A percentile compares a stretch with the other conserved stretches of the same genome.
Evolutionary conservation across 2,888 invertebrate species (phyloP).

Genomic region (Rhagonycha fulva): DNA sequence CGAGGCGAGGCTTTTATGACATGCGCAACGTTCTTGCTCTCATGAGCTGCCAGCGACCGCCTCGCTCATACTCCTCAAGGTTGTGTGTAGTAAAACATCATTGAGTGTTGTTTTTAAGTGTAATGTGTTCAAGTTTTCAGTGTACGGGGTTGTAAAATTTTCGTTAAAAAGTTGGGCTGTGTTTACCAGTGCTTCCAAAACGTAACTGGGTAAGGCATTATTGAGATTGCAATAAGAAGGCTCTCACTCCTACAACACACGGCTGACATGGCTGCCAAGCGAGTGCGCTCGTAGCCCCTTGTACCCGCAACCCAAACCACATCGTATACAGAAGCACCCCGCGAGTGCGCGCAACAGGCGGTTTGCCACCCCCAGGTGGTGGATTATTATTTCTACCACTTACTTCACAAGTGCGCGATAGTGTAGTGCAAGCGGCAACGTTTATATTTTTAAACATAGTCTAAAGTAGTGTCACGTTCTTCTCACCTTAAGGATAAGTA

Average conservation of each 20-base stretch:
- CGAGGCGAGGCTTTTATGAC: conserved; percentile 57
- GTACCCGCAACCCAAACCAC: conserved; percentile 31
- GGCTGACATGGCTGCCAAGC: conserved; percentile 34
- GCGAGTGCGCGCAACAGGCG: conserved; percentile 33
- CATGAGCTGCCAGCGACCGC: conserved; percentile 60
- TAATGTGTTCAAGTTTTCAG: conserved; percentile 26
- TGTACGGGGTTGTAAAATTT: conserved; percentile 15
- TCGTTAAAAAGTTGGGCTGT: conserved; percentile 15
- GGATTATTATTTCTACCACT: conserved; percentile 26
- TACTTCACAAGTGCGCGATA: conserved; percentile 25
- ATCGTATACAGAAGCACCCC: conserved; percentile 30
- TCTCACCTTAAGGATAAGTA: conserved; percentile 20
- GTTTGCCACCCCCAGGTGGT: conserved; percentile 26
- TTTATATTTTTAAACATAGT: not conserved
- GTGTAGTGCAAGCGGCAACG: conserved; percentile 23
- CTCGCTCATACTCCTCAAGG: conserved; percentile 64
- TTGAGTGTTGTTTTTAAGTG: conserved; percentile 59
- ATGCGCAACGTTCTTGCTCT: conserved; percentile 49
- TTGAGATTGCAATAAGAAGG: conserved; percentile 20
- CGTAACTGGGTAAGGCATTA: conserved; percentile 1
- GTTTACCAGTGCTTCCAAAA: conserved; percentile 15
- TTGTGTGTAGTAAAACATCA: conserved; percentile 64
- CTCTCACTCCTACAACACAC: conserved; percentile 30
- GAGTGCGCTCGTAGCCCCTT: conserved; percentile 30
- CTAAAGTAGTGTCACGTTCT: conserved; percentile 6